Evolutionary conservation across 2,113 vertebrate genomes (phyloP).

Genomic region (Tetrao urogallus): DNA sequence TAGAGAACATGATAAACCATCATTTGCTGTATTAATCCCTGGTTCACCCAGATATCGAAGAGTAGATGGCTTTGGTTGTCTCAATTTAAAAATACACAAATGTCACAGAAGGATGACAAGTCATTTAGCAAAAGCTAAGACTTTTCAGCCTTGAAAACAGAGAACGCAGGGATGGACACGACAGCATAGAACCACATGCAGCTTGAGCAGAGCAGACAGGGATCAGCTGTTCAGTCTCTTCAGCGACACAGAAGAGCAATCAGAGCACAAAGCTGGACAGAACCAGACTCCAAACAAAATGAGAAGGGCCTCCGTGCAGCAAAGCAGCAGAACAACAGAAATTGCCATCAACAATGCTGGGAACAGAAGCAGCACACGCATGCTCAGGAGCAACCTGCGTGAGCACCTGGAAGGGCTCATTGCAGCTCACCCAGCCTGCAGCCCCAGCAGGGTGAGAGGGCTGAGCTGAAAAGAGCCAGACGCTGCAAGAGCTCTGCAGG

Average conservation of each 20-base stretch:
- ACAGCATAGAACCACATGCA: accelerated
- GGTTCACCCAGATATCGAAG: not conserved
- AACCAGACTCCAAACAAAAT: not conserved
- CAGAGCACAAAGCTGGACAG: accelerated
- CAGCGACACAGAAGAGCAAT: accelerated
- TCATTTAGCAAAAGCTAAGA: not conserved
- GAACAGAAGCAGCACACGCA: not conserved
- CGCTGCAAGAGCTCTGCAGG: not conserved
- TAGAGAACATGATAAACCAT: not conserved
- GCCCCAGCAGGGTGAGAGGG: not conserved
- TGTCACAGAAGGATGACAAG: not conserved
- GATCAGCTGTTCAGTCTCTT: not conserved
- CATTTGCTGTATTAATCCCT: not conserved
- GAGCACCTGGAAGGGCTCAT: not conserved
- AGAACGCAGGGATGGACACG: accelerated
- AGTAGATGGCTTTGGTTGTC: not conserved
- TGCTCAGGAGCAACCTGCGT: not conserved
- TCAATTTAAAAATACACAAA: not conserved
- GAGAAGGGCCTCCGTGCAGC: not conserved
- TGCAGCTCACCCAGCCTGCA: not conserved
- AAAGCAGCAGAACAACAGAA: not conserved
- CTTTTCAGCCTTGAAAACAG: not conserved
- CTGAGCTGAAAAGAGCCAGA: not conserved
- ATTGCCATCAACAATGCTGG: not conserved
- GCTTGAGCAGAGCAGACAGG: not conserved